Base-by-base conservation (phyloP, 2,113 vertebrate genomes). In the Hippocampus abdominalis region DNA sequence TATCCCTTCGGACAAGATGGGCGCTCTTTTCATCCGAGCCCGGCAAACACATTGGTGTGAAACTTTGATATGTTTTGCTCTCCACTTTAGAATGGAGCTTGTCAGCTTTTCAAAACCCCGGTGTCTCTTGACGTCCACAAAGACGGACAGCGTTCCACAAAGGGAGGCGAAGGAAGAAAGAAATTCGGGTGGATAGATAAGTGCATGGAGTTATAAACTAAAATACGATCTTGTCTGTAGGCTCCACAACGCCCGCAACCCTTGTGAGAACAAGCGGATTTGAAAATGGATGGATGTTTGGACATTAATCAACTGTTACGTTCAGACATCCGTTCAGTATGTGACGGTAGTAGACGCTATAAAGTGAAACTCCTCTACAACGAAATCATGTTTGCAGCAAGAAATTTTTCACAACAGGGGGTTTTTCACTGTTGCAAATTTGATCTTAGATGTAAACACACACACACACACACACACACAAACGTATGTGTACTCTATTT, bases 81-180 rank as follows among this genome's bases (percentile, higher is more conserved):
- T 82, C 57, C 61, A 48, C 68, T 76, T 54, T 59, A 75, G 66
- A 59, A 62, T 40, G 15, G 36, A 39, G 32, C 42, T 32, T 66
- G 83, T 77, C 75, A 81, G 78, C 78, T 81, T 74, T 80, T 64
- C 59, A 71, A 56, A 51, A 66, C 64, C 61, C 63, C 44, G 75
- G 83, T 56, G 69, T 44, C 70, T 75, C 73, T 32, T 65, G 71
- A 77, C 60, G 60, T 49, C 66, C 46, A 68, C 72, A 60, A 51
- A 51, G 49, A 21, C 91, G 93, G 91, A 91, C 92, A 92, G 91
- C 10, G 79, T 84, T 81, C 80, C 48, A 81, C 71, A 78, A 72
- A 70, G 32, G 60, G 54, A 75, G n/a, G 78, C 48, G 20, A 68
- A 59, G 36, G 59, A 20, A 63, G 46, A 16, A 36, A 71, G 40